Base-by-base conservation (phyloP, 2,113 vertebrate species). In the Chitala chitala region DNA sequence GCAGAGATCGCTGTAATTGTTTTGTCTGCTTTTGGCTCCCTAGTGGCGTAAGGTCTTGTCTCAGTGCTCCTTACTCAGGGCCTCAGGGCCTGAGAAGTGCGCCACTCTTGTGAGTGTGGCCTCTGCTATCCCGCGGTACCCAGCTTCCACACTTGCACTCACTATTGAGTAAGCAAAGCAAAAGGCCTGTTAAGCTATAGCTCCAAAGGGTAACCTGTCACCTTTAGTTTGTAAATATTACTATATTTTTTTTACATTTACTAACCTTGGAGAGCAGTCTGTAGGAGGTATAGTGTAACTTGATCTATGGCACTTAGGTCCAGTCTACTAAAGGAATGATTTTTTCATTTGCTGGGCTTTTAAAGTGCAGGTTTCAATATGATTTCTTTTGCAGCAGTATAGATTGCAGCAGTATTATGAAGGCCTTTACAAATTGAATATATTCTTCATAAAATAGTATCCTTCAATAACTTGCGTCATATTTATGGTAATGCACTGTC, bases 11-110 rank as follows among this genome's bases (percentile, higher is more conserved):
- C n/a, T 54, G 51, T 68, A 56, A 69, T 69, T 75, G 64, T 68
- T 75, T 69, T 75, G 51, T 75, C 72, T 65, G 72, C 31, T 64
- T 64, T 63, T 50, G n/a, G 42, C 58, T 65, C 59, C 59, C 48
- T 65, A 4, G 29, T 64, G 59, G 46, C 64, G 58, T 74, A 74
- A 65, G 72, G 72, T 74, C 58, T 53, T 44, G 6, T 17, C 72
- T 55, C 51, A 4, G 65, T 36, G 9, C 70, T 72, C 53, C 65
- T 65, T 65, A 53, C 40, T 20, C 33, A 3, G 59, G 15, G 59
- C 72, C 59, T 64, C 46, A 40, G 59, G 42, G 48, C 72, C 46
- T 54, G 31, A 40, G 59, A 65, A 74, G 44, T 51, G n/a, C 9
- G 72, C 59, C 61, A 33, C 48, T 65, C 72, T 46, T 38, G 58